These are phyloP conservation scores for Pyxicephalus adspersus DNA, from an alignment of 2,113 vertebrate species.

Conservation along the genomic window DNA sequence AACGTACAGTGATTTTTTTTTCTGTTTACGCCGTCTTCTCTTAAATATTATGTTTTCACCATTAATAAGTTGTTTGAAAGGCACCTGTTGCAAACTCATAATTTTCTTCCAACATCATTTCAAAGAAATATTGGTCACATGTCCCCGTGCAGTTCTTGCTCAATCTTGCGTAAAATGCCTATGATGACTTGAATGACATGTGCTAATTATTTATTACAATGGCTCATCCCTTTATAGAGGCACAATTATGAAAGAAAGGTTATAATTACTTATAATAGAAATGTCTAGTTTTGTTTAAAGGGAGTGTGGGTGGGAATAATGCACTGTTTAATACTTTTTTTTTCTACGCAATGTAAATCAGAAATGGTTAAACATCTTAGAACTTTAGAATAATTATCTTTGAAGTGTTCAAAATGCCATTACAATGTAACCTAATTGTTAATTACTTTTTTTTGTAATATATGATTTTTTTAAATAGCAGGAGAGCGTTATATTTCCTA, in stretches of 20 bases:
- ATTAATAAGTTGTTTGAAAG: constrained; percentile 72
- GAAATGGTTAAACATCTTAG: constrained; percentile 72
- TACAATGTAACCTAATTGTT: constrained; percentile 20
- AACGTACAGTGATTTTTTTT: constrained; percentile 47
- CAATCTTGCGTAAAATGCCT: constrained; percentile 82
- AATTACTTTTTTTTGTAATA: constrained; percentile 7
- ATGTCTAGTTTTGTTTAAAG: constrained; percentile 70
- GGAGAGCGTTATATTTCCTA: not conserved
- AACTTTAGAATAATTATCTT: constrained; percentile 63
- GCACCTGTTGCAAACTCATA: constrained; percentile 72
- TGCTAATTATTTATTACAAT: constrained; percentile 86
- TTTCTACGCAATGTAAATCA: constrained; percentile 22
- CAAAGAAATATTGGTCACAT: constrained; percentile 65
- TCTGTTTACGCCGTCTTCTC: constrained; percentile 62
- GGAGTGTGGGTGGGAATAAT: constrained; percentile 68
- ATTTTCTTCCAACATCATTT: constrained; percentile 72
- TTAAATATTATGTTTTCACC: constrained; percentile 61
- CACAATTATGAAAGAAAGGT: constrained; percentile 74
- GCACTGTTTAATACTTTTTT: constrained; percentile 58
- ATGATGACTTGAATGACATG: constrained; percentile 80
- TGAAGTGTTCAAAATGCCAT: constrained; percentile 51
- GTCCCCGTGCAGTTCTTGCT: constrained; percentile 76
- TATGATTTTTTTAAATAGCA: constrained; percentile 7
- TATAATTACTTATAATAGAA: constrained; percentile 76
- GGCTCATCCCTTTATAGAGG: constrained; percentile 74